Base-by-base conservation (phyloP, 2,797 vertebrate genomes). In the Cossypha polioptera region DNA sequence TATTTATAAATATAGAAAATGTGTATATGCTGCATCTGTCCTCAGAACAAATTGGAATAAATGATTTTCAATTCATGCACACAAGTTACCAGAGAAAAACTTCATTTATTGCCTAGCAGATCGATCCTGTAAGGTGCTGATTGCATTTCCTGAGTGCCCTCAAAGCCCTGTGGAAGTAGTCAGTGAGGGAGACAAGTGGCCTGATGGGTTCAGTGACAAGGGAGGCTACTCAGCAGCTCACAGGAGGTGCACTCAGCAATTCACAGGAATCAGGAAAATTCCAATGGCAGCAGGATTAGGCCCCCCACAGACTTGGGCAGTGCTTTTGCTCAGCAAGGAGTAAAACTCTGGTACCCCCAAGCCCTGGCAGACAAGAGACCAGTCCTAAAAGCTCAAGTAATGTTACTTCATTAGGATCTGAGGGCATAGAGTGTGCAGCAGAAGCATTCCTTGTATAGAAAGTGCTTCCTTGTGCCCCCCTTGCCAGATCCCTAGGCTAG, bases 1-100 rank as follows among this genome's bases (percentile, higher is more conserved):
- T 95, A 95, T 95, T 95, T 94, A 95, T 96, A 95, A 97, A 95
- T 96, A 96, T 92, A 97, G 95, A 95, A 96, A 96, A 91, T 9
- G 95, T 94, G 94, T 95, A 89, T 92, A 92, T 72, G 88, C 88
- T 91, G 91, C 67, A 88, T 96, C 78, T 90, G 80, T 95, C 95
- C 95, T 94, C 92, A 91, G 95, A 83, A 95, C 50, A 94, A 58
- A 90, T 48, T 80, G 92, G 87, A 95, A 96, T 93, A 95, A 93
- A 91, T 50, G 66, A 51, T 58, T 95, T 94, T 72, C 62, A 55
- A 82, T 83, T 80, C 90, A 86, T 79, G 73, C 88, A 83, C 63
- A 93, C 91, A 94, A 77, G 68, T 86, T 84, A 94, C 72, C 88
- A 86, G 92, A 92, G 81, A 69, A 84, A 96, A 93, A 92, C 94